Conservation (phyloP, 2,888 invertebrate genomes). For the Acronicta psi region DNA sequence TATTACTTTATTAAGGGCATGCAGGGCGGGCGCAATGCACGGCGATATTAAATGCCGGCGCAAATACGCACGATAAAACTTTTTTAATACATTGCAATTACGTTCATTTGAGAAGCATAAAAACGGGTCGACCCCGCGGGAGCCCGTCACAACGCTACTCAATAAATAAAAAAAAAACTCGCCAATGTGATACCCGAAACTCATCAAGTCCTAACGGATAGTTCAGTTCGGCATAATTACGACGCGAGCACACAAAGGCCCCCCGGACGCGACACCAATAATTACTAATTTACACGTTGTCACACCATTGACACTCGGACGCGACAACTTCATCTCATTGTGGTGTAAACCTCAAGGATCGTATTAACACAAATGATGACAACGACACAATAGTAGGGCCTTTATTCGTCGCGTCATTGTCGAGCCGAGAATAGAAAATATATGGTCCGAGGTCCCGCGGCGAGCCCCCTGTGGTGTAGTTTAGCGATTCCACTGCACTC, state of each 20-base stretch:
- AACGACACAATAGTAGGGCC: conserved; percentile 79
- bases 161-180: conserved; percentile 66
- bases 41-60: conserved; percentile 70
- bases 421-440: conserved; percentile 84
- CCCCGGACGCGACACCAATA: conserved; percentile 81
- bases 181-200: conserved; percentile 72
- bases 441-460: conserved; percentile 81
- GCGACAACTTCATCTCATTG: conserved; percentile 85
- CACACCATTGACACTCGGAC: conserved; percentile 83
- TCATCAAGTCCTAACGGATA: conserved; percentile 74
- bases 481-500: conserved; percentile 73
- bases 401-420: conserved; percentile 83
- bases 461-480: conserved; percentile 80
- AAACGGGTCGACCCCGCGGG: conserved; percentile 76
- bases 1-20: conserved; percentile 88
- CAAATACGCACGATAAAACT: conserved; percentile 78
- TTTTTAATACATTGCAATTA: conserved; percentile 85
- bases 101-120: conserved; percentile 81
- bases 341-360: conserved; percentile 88
- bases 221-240: conserved; percentile 74
- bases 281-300: conserved; percentile 87
- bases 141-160: conserved; percentile 71
- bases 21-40: conserved; percentile 79
- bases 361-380: conserved; percentile 89
- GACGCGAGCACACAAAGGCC: conserved; percentile 76